phyloP scores from a whole-genome alignment of 2,888 invertebrate genomes.

The Thymelicus acteon region DNA sequence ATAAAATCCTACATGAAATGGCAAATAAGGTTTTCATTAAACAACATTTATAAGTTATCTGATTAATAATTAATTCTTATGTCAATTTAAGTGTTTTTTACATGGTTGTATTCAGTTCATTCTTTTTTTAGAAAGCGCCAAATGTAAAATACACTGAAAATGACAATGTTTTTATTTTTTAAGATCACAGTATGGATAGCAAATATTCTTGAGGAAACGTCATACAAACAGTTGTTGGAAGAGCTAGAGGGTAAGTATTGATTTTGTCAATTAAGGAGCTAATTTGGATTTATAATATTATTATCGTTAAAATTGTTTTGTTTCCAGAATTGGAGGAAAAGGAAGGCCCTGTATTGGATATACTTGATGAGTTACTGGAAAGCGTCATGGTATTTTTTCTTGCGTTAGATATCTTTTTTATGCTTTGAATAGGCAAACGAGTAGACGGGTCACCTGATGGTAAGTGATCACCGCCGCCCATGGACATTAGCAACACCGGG shows the following conservation, averaged over 20 bases:
- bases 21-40: slow-evolving; percentile 54
- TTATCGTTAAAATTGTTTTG: slow-evolving; percentile 3
- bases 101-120: neutral
- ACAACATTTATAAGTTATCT: too few relatives aligned
- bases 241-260: slow-evolving; percentile 64
- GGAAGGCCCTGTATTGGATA: slow-evolving; percentile 69
- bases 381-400: slow-evolving; percentile 58
- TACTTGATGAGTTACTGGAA: slow-evolving; percentile 64
- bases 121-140: neutral
- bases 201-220: slow-evolving; percentile 61
- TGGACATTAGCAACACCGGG: too few relatives aligned
- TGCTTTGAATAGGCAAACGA: too few relatives aligned
- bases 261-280: neutral
- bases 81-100: too few relatives aligned
- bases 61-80: too few relatives aligned
- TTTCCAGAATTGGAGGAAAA: slow-evolving; percentile 70
- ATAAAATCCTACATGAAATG: slow-evolving; percentile 56
- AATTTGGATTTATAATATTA: too few relatives aligned
- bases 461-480: too few relatives aligned
- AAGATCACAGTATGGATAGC: slow-evolving; percentile 71
- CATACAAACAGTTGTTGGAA: slow-evolving; percentile 61
- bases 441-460: too few relatives aligned
- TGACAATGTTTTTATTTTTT: slow-evolving; percentile 14
- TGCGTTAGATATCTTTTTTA: slow-evolving; percentile 10
- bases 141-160: too few relatives aligned